Evolutionary conservation across 2,888 invertebrate genomes (phyloP).

Genomic region (Conistra vaccinii): DNA sequence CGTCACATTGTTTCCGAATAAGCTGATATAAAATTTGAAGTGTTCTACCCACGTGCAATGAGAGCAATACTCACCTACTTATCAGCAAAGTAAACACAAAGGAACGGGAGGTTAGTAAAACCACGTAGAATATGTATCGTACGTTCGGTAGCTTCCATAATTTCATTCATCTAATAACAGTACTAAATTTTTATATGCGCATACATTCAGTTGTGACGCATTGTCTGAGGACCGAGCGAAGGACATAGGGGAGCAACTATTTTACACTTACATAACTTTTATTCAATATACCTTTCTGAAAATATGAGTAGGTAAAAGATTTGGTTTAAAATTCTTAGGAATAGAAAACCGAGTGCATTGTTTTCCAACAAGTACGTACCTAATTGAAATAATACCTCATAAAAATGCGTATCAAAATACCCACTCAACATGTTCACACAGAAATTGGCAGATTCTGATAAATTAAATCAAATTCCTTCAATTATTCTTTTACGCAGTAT

Average conservation of each 20-base stretch:
- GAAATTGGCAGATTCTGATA: background rate
- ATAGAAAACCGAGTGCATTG: background rate
- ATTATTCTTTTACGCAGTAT: slow-evolving; percentile 28
- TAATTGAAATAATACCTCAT: background rate
- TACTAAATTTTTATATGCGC: slow-evolving; percentile 84
- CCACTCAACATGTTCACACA: background rate
- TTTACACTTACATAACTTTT: slow-evolving; percentile 47
- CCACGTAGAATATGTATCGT: slow-evolving; percentile 67
- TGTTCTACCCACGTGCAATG: background rate
- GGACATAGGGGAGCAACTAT: slow-evolving; percentile 53
- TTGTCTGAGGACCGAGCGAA: slow-evolving; percentile 69
- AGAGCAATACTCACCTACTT: slow-evolving; percentile 49
- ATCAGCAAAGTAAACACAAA: slow-evolving; percentile 52
- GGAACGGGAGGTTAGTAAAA: slow-evolving; percentile 63
- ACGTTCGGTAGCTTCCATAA: slow-evolving; percentile 75
- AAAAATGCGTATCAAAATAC: background rate
- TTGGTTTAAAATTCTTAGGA: background rate
- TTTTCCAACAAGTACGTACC: background rate
- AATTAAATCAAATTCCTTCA: slow-evolving; percentile 8
- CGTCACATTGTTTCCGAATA: background rate
- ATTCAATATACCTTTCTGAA: slow-evolving; percentile 9
- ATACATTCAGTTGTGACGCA: slow-evolving; percentile 79
- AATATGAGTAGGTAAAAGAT: background rate
- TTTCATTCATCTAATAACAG: slow-evolving; percentile 81
- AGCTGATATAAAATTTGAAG: background rate